Conservation (phyloP, 2,113 vertebrate genomes). For the Nothobranchius furzeri region DNA sequence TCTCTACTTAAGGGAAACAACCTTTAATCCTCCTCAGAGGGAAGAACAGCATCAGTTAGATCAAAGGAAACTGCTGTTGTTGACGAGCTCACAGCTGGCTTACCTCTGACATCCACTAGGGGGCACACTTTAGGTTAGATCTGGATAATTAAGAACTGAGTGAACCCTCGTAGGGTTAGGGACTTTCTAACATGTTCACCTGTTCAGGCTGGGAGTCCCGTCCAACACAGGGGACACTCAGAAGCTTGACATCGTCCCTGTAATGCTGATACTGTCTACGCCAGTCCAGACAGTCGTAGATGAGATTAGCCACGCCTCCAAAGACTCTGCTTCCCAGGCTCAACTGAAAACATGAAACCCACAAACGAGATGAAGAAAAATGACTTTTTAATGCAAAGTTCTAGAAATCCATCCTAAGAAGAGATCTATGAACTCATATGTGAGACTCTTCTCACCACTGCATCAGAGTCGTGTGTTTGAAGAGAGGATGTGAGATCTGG, state of each 20-base stretch:
- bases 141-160: not conserved
- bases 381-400: no score
- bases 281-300: constrained; percentile 89
- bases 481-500: constrained; percentile 64
- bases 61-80: no score
- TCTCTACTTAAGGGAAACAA: no score
- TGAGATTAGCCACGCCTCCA: constrained; percentile 84
- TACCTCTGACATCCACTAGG: no score
- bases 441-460: constrained; percentile 76
- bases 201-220: constrained; percentile 11
- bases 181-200: constrained; percentile 26
- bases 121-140: no score
- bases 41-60: no score
- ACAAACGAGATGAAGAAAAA: no score
- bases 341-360: constrained; percentile 70
- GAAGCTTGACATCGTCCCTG: constrained; percentile 76
- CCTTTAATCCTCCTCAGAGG: no score
- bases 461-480: constrained; percentile 64
- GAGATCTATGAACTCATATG: no score
- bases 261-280: constrained; percentile 87
- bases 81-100: no score
- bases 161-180: no score
- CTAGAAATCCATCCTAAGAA: not conserved
- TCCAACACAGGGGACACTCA: constrained; percentile 73
- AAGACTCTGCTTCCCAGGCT: constrained; percentile 82